Base-by-base conservation (phyloP, 2,797 vertebrate genomes). In the Apodemus agrarius region DNA sequence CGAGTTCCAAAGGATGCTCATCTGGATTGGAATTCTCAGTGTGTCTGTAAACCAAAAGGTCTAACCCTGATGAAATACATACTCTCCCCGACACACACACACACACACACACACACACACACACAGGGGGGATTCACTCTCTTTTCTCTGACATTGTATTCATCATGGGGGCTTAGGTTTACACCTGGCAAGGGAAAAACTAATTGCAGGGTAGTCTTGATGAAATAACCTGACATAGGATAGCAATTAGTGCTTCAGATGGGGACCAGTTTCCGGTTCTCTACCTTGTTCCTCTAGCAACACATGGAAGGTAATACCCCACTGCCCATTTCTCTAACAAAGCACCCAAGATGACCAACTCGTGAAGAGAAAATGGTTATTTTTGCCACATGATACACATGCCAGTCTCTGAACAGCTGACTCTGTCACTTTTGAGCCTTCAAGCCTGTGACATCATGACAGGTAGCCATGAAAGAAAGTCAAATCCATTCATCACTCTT, bases 231-330 rank as follows among this genome's bases (percentile, higher is more conserved):
- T 37, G 85, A 90, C 0, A 37, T 0, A 29, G 46, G 34, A 17
- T 75, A n/a, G n/a, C 43, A 54, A 88, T 69, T 59, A 37, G 63
- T 75, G 9, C 31, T 31, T 2, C 4, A 11, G 40, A n/a, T 22
- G 2, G 22, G 26, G 6, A 17, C 0, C 6, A 52, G 16, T 3
- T 61, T 3, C 40, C 1, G 9, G 49, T 16, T 74, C 10, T 0
- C 0, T 1, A 65, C 16, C 8, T 95, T 24, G 22, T 6, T 22
- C 54, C 24, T 49, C 3, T 0, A 75, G 5, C 37, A 31, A 3
- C 54, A 21, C 17, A 54, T 26, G 11, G 57, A 89, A 46, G 31
- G 26, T n/a, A 29, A 10, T 10, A 29, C 29, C 21, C 49, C 43
- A 34, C 26, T 80, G 57, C 21, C 31, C 2, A n/a, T 49, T 3